A percentile compares a stretch with the other conserved stretches of the same genome.
Evolutionary conservation across 92 coral and sea anemone genomes (phyloP).

Genomic region (Muricea muricata): DNA sequence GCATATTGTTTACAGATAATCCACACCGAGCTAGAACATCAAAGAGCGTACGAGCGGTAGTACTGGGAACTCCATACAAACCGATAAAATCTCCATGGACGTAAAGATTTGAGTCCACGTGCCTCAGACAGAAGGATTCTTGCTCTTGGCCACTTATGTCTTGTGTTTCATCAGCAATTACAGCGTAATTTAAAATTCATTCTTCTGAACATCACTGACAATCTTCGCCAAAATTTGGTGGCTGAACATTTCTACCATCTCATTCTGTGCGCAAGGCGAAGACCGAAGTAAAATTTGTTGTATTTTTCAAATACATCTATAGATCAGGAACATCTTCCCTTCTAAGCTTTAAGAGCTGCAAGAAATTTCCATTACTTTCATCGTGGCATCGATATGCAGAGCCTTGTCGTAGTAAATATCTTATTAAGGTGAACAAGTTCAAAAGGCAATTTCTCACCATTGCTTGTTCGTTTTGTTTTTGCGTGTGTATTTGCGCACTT

Average conservation of each 20-base stretch:
- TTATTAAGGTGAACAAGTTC: conserved; percentile 25
- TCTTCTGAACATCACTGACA: conserved; percentile 37
- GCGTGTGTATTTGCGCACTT: conserved; percentile 42
- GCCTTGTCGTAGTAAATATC: conserved; percentile 13
- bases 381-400: neutral
- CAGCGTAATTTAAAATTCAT: conserved; percentile 32
- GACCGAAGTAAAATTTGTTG: conserved; percentile 46
- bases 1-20: neutral
- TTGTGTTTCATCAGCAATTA: conserved; percentile 39
- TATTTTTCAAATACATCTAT: conserved; percentile 33
- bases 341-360: conserved; percentile 10
- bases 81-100: conserved; percentile 28
- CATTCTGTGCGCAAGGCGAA: conserved; percentile 48
- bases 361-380: conserved; percentile 2
- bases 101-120: conserved; percentile 35
- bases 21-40: conserved; percentile 9
- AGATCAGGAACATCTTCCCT: conserved; percentile 1
- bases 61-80: conserved; percentile 37
- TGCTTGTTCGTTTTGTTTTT: conserved; percentile 39
- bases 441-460: conserved; percentile 2
- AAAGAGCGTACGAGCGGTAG: conserved; percentile 36
- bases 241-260: conserved; percentile 33
- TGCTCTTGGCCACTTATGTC: conserved; percentile 43
- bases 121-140: conserved; percentile 40
- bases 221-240: conserved; percentile 25